Conservation (phyloP, 1,140 invertebrate species). For the Neotoxoptera formosana region DNA sequence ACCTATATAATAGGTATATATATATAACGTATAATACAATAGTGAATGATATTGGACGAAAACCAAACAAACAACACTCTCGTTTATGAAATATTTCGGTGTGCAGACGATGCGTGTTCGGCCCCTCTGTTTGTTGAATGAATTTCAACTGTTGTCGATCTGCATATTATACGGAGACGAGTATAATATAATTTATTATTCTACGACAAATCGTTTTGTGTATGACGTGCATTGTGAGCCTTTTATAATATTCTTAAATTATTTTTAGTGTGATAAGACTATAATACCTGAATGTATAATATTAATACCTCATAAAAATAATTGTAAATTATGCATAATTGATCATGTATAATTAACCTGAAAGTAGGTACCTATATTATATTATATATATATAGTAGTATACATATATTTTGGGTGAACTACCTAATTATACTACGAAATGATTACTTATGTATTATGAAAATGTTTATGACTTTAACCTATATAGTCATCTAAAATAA, state of each 20-base stretch:
- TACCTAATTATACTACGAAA: too few relatives aligned
- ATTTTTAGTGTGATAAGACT: background rate
- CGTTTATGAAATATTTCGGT: slow-evolving; percentile 6
- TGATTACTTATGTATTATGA: too few relatives aligned
- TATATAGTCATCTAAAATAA: too few relatives aligned
- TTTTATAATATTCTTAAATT: background rate
- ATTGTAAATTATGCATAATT: too few relatives aligned
- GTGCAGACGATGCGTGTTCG: background rate
- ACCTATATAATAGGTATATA: background rate
- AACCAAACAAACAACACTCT: background rate
- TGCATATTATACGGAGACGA: background rate
- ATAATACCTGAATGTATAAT: background rate
- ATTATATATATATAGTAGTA: too few relatives aligned
- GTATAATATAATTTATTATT: background rate
- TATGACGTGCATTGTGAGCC: background rate
- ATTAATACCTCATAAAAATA: too few relatives aligned
- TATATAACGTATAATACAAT: background rate
- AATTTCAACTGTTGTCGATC: background rate
- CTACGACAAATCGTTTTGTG: background rate
- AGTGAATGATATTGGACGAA: background rate
- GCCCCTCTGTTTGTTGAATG: background rate
- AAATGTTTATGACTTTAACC: too few relatives aligned
- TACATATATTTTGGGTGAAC: too few relatives aligned
- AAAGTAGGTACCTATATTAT: too few relatives aligned
- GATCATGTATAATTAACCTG: too few relatives aligned